A percentile compares a stretch with the other conserved stretches of the same genome.
phyloP scores from a whole-genome alignment of 2,888 invertebrate genomes.

The Phania funesta region DNA sequence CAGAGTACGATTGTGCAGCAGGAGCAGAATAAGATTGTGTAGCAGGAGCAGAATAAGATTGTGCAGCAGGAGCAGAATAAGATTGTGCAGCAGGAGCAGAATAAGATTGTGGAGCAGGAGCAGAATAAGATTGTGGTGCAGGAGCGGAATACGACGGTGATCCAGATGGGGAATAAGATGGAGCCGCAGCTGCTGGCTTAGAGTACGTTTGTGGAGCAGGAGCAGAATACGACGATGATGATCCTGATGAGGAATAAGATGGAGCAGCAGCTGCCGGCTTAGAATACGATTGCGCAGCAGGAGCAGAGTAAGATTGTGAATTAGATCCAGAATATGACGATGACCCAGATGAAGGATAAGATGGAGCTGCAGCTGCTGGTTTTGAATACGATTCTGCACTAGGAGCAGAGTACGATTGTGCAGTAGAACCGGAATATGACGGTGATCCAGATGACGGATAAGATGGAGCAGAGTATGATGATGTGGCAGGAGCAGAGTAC shows the following conservation, averaged over 20 bases:
- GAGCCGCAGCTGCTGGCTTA: slow-evolving; percentile 55
- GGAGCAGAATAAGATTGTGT: no score
- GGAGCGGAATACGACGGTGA: no score
- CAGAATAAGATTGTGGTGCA: no score
- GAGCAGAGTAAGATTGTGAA: no score
- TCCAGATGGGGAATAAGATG: not conserved
- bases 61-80: no score
- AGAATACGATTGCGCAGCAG: no score
- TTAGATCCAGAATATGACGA: no score
- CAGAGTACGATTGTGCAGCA: slow-evolving; percentile 67
- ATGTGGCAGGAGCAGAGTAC: slow-evolving; percentile 68
- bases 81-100: no score
- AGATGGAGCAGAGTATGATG: not conserved
- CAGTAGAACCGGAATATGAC: slow-evolving; percentile 64
- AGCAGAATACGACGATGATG: slow-evolving; percentile 67
- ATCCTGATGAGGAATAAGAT: no score
- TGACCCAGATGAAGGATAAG: slow-evolving; percentile 6
- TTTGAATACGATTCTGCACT: slow-evolving; percentile 65
- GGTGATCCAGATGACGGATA: slow-evolving; percentile 48
- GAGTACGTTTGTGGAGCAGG: slow-evolving; percentile 55
- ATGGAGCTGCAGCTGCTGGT: slow-evolving; percentile 51
- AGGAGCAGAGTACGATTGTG: not conserved
- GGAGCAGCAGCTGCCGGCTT: no score
- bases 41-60: no score
- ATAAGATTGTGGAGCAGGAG: slow-evolving; percentile 63